Percentiles rank a stretch among this genome's conserved stretches.
These are phyloP conservation scores for Poeciliopsis retropinna DNA, from an alignment of 2,113 vertebrate species.

Conservation along the genomic window DNA sequence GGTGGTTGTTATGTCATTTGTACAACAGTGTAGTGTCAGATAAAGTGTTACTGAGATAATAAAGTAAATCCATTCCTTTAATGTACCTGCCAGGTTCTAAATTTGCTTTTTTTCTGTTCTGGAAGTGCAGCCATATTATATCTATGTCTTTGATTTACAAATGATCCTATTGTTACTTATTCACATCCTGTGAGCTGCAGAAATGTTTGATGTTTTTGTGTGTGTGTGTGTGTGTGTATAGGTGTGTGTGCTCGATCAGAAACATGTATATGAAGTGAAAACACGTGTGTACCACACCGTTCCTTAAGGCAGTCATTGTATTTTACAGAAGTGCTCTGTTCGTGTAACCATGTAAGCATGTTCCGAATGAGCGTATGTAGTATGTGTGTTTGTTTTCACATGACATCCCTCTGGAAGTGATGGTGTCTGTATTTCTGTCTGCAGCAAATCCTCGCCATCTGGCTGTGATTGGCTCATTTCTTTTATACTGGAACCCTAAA, in stretches of 20 bases:
- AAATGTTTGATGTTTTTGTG: slow-evolving; percentile 35
- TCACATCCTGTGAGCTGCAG: slow-evolving; percentile 20
- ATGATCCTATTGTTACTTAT: slow-evolving; percentile 20
- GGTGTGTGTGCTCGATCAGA: slow-evolving; percentile 29
- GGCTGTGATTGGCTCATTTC: slow-evolving; percentile 72
- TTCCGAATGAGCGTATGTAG: slow-evolving; percentile 37
- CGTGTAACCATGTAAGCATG: slow-evolving; percentile 28
- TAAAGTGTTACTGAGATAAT: background rate
- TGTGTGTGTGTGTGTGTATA: background rate
- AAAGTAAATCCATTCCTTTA: background rate
- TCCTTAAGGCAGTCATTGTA: slow-evolving; percentile 17
- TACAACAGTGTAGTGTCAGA: no score
- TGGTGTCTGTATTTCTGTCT: slow-evolving; percentile 45
- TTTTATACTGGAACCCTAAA: slow-evolving; percentile 75
- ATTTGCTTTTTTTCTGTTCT: background rate
- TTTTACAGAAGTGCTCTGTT: slow-evolving; percentile 22
- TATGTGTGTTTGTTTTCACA: slow-evolving; percentile 27
- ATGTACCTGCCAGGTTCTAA: background rate
- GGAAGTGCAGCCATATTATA: background rate
- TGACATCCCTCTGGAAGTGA: slow-evolving; percentile 45
- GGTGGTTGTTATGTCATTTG: no score
- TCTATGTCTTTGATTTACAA: slow-evolving; percentile 5
- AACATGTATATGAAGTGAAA: slow-evolving; percentile 43
- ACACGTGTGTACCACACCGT: slow-evolving; percentile 11
- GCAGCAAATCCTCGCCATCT: slow-evolving; percentile 72